These are phyloP conservation scores for Mixornis gularis DNA, from an alignment of 2,113 vertebrate genomes.

Conservation along the genomic window DNA sequence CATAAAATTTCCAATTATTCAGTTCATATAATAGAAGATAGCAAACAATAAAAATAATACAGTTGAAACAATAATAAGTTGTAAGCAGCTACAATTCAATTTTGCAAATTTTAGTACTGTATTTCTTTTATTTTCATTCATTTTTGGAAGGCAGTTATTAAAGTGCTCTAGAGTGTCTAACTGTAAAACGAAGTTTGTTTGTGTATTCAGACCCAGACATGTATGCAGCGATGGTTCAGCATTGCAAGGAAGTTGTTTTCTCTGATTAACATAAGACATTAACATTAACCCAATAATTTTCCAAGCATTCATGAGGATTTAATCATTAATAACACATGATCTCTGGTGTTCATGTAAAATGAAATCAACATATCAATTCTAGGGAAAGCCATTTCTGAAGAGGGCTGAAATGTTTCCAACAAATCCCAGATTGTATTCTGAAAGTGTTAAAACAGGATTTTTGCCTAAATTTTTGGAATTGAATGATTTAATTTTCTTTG, in stretches of 20 bases:
- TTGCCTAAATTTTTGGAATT: not conserved
- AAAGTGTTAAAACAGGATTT: not conserved
- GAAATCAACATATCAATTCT: conserved; percentile 24
- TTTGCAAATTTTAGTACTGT: not conserved
- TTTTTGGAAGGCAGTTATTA: not conserved
- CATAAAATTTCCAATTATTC: not conserved
- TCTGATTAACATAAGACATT: conserved; percentile 7
- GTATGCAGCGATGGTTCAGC: not conserved
- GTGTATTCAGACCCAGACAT: conserved; percentile 1
- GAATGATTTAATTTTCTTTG: not conserved
- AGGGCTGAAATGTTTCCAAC: not conserved
- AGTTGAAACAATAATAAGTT: not conserved
- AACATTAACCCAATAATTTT: conserved; percentile 44
- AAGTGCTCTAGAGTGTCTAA: not conserved
- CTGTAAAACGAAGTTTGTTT: not conserved
- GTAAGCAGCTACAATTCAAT: not conserved
- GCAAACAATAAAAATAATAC: not conserved
- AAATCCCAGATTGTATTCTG: not conserved
- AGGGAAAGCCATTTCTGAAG: not conserved
- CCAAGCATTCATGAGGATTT: conserved; percentile 5
- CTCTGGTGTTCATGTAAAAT: not conserved
- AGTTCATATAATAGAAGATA: not conserved
- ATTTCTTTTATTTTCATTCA: not conserved
- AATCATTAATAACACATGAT: not conserved
- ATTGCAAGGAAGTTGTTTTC: conserved; percentile 28